These are phyloP conservation scores for Agonopterix alstromeriana DNA, from an alignment of 2,888 invertebrate species.

Conservation along the genomic window DNA sequence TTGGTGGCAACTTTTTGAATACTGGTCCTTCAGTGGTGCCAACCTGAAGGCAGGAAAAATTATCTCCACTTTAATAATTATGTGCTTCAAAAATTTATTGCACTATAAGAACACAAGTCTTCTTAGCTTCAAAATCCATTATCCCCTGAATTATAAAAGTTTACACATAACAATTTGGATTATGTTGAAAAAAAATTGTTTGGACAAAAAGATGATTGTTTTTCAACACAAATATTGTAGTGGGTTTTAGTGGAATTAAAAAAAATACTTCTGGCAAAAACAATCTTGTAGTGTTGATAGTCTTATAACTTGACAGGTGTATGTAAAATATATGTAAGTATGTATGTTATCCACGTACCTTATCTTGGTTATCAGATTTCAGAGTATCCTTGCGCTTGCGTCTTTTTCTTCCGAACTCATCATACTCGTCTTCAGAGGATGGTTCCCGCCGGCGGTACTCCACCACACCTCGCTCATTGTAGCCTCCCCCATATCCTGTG, in stretches of 20 bases:
- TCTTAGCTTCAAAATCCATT: constrained; percentile 67
- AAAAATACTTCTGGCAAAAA: too few species aligned
- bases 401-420: constrained; percentile 89
- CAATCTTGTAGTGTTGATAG: too few species aligned
- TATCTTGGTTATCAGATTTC: constrained; percentile 29
- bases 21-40: constrained; percentile 75
- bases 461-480: constrained; percentile 96
- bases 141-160: constrained; percentile 48
- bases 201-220: too few species aligned
- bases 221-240: not conserved
- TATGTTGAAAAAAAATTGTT: too few species aligned
- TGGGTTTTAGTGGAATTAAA: not conserved
- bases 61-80: constrained; percentile 75
- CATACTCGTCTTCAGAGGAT: constrained; percentile 96
- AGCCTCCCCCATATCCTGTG: constrained; percentile 91
- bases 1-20: constrained; percentile 67
- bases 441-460: constrained; percentile 94
- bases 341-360: constrained; percentile 23
- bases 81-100: constrained; percentile 54
- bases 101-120: constrained; percentile 50
- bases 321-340: not conserved
- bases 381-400: constrained; percentile 56
- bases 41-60: constrained; percentile 78
- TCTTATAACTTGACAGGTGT: not conserved
- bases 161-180: too few species aligned